Evolutionary conservation across 2,113 vertebrate genomes (phyloP), one percentile per base, ranked within the genome.

Genomic region (Argyrosomus japonicus): DNA sequence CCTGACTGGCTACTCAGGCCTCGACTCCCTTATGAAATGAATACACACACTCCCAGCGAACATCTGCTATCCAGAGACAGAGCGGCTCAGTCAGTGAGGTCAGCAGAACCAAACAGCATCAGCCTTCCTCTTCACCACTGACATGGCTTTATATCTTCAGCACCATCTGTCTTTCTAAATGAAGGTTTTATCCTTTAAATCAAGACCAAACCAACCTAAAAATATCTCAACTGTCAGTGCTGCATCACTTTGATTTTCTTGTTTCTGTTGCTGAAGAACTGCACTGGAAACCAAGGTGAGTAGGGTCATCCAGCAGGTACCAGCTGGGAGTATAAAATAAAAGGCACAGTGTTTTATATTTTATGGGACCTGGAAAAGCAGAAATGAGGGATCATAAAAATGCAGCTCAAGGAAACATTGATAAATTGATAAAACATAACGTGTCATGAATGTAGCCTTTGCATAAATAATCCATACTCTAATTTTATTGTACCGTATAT

Each of bases 21-120:
- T 83, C 27, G 0, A 14, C 62, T 80, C 68, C 40, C 79, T 58
- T 61, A 82, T 83, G 89, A 87, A 87, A 83, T 74, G 62, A 91
- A 77, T 48, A 75, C 70, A 81, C 79, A 71, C 68, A 27, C 86
- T 78, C 64, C 43, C 71, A 51, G 56, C 14, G 72, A 87, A 91
- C 90, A 92, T 93, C 86, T 90, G 90, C 87, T 71, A 70, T 81
- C 84, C 88, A 91, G 90, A 94, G 76, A 82, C 83, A 81, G 63
- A 75, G 79, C 57, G 5, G 65, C 75, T 82, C 67, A 63, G 73
- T 82, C 75, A 83, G 65, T 65, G 77, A 87, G 83, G 77, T 83
- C 86, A 89, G 79, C 58, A 71, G 29, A 75, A 68, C 61, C 70
- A 86, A 86, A 79, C 56, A 83, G 45, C 57, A 65, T 43, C 77